These are phyloP conservation scores for Coecobrya sp. DNA, from an alignment of 2,888 invertebrate genomes.

Conservation along the genomic window DNA sequence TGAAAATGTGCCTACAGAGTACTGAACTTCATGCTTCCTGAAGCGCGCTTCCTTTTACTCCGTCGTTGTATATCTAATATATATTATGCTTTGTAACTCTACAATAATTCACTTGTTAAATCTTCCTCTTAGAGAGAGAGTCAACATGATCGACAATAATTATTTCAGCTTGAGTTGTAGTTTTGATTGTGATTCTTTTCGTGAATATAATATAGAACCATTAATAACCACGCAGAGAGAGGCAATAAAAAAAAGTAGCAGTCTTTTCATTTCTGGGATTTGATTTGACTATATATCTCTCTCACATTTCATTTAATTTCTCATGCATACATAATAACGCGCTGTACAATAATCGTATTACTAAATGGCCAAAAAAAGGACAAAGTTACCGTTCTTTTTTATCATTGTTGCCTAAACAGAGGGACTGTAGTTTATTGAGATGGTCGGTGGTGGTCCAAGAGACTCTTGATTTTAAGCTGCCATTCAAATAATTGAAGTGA, in stretches of 20 bases:
- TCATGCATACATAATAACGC: slow-evolving; percentile 21
- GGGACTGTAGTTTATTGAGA: neutral
- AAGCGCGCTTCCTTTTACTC: slow-evolving; percentile 85
- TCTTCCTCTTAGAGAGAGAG: neutral
- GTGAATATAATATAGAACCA: neutral
- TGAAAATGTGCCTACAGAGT: slow-evolving; percentile 19
- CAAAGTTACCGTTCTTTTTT: slow-evolving; percentile 26
- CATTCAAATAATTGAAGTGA: neutral
- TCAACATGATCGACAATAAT: slow-evolving; percentile 58
- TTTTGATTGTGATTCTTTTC: neutral
- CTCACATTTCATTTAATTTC: slow-evolving; percentile 34
- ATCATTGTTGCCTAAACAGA: neutral
- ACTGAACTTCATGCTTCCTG: slow-evolving; percentile 86
- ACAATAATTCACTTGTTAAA: slow-evolving; percentile 21
- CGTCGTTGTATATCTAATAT: too few relatives aligned
- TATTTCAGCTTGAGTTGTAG: slow-evolving; percentile 69
- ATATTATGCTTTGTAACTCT: neutral
- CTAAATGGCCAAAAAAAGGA: neutral
- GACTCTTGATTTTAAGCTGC: neutral
- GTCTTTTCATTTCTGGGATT: neutral
- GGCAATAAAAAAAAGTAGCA: neutral
- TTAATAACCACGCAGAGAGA: slow-evolving; percentile 1
- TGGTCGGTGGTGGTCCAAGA: neutral
- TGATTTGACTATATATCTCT: neutral
- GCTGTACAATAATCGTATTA: neutral